A percentile compares a stretch with the other conserved stretches of the same genome.
These are phyloP conservation scores for Tetraodon nigroviridis DNA, from an alignment of 2,113 vertebrate species.

Conservation along the genomic window DNA sequence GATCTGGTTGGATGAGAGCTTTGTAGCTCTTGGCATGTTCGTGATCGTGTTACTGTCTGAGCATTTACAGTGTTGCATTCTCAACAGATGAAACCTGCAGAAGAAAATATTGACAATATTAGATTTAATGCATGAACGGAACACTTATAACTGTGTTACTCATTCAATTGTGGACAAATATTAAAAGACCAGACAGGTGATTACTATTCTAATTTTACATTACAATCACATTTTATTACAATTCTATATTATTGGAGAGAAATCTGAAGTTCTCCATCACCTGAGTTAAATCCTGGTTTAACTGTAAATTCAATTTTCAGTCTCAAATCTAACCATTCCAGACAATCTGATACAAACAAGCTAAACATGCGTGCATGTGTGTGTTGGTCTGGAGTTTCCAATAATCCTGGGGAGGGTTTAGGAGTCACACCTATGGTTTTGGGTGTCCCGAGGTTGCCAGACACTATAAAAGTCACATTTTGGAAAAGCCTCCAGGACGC, in stretches of 20 bases:
- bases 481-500: constrained; percentile 13
- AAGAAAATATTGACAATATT: no score
- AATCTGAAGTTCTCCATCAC: constrained; percentile 26
- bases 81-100: constrained; percentile 13
- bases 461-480: constrained; percentile 46
- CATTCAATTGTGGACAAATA: no score
- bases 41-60: constrained; percentile 45
- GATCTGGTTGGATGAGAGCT: constrained; percentile 28
- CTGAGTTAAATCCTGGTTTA: not conserved
- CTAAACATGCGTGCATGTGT: not conserved
- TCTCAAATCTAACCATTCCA: no score
- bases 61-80: constrained; percentile 28
- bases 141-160: no score
- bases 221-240: no score
- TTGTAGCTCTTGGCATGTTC: constrained; percentile 36
- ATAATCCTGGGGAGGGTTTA: constrained; percentile 24
- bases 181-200: no score
- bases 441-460: constrained; percentile 32
- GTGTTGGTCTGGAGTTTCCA: constrained; percentile 9
- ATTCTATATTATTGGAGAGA: constrained; percentile 3
- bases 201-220: no score
- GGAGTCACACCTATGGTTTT: constrained; percentile 40
- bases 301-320: no score
- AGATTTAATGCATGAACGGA: no score
- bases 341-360: no score